Base-by-base conservation (phyloP, 2,797 vertebrate species). In the Rhynchotus rufescens region DNA sequence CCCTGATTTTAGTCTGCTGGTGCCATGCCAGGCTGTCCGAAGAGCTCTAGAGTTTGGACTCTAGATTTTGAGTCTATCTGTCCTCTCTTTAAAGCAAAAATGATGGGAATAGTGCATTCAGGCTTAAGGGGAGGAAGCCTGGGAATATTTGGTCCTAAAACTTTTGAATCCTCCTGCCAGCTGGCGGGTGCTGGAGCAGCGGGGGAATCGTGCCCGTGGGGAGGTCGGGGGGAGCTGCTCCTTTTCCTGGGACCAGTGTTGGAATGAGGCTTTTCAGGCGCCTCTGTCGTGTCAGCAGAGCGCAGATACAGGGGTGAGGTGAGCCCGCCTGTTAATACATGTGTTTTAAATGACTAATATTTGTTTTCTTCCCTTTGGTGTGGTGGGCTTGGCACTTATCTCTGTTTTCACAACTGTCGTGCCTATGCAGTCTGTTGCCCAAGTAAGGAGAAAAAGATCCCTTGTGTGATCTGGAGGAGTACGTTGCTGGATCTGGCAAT, bases 281-380 rank as follows among this genome's bases (percentile, higher is more conserved):
- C 54, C 72, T 94, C 40, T 1, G 4, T 0, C 0, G n/a, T 82
- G 72, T 86, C 75, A 91, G 86, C 64, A 84, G 80, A 84, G 72
- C 78, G 56, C 11, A 3, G 51, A 93, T 51, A 75, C 87, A 71
- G 83, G 44, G 83, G 40, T 81, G 87, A 95, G 71, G 89, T 77
- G 80, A 89, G 25, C 64, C 32, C 91, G 21, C 83, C 67, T 89
- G 91, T 93, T 92, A 88, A 90, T 64, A 93, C 93, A 93, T 0
- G 2, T 94, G 95, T 95, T 96, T 95, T 92, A 88, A 94, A 96
- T 94, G 94, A 90, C 62, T 14, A 61, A 54, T 92, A 85, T 92
- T 96, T 95, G 49, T 94, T 84, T 94, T 91, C 94, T 91, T 93
- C 44, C 60, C 64, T 78, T 85, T 0, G 0, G 89, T 90, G 90